Percentiles rank a stretch among this genome's conserved stretches.
Evolutionary conservation across 2,888 invertebrate species (phyloP).

Genomic region (Apomyelois bistriatella): DNA sequence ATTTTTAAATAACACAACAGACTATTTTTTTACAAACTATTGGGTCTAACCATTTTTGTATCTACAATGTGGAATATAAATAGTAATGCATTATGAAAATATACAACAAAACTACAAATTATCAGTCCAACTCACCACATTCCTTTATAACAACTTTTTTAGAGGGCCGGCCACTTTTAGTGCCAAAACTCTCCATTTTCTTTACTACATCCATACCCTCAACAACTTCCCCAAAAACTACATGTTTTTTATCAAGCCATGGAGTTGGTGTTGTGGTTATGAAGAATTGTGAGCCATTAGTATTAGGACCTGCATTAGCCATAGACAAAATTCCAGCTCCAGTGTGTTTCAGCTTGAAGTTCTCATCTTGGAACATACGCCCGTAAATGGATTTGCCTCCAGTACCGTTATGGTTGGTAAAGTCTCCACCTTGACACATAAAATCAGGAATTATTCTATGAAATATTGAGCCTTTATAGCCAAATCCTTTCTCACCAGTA

Average conservation of each 20-base stretch:
- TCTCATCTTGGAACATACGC: constrained; percentile 95
- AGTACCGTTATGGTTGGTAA: constrained; percentile 95
- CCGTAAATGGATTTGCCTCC: constrained; percentile 98
- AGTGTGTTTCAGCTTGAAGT: constrained; percentile 95
- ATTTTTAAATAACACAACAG: neutral
- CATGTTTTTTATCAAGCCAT: constrained; percentile 97
- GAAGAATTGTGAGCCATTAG: constrained; percentile 99
- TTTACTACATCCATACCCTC: constrained; percentile 96
- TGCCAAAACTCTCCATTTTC: constrained; percentile 90
- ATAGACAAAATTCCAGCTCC: constrained; percentile 94
- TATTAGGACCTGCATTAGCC: constrained; percentile 97
- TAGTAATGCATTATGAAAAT: too few species aligned
- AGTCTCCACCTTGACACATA: constrained; percentile 98
- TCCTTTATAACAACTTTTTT: constrained; percentile 90
- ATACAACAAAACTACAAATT: neutral
- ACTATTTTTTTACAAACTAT: neutral
- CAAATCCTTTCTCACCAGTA: constrained; percentile 81
- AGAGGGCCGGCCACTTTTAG: constrained; percentile 90
- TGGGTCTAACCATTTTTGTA: too few species aligned
- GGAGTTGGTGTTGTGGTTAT: constrained; percentile 95
- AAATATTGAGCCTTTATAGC: constrained; percentile 94
- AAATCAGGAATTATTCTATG: constrained; percentile 95
- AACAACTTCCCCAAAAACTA: constrained; percentile 94
- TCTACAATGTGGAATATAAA: too few species aligned
- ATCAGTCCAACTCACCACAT: constrained; percentile 86